Base-by-base conservation (phyloP, 2,888 invertebrate species). In the Neelides folsomi region DNA sequence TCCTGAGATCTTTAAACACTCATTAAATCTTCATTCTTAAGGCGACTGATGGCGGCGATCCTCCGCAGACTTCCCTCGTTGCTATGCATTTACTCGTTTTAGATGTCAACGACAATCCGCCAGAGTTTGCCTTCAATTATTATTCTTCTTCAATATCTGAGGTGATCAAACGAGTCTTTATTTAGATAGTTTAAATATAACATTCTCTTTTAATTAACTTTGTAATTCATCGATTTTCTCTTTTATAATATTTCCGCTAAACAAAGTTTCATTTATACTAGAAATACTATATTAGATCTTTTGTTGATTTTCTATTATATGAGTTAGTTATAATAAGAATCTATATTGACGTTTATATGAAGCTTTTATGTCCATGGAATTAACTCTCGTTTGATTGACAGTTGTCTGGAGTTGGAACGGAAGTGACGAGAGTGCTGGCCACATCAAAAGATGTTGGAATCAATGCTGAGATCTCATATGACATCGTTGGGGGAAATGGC, bases 381-480 rank as follows among this genome's bases (percentile, higher is more conserved):
- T 27, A 27, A 27, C 4, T 27, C 4, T 3, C 3, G 27, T 3
- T 5, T 27, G 27, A 27, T 27, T 27, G 39, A 41, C 39, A 63
- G 60, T 79, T 83, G 54, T 79, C 82, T 62, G 75, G 81, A 2
- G 75, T 84, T 49, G 87, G 86, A 52, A 80, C 86, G 1, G 84
- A 87, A 71, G 80, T 95, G 12, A 79, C 84, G 13, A 77, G 81
- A 64, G 86, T 97, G 20, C 76, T 81, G 58, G 97, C 95, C n/a
- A 85, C 88, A 2, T 90, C 89, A 9, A 83, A 83, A 68, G 94
- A 95, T 70, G 81, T 86, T 40, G 94, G 94, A 35, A 78, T 89
- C 58, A 95, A 94, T 73, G 94, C 94, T 0, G 86, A 89, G 69
- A 86, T 95, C 48, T 79, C 80, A 55, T 92, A 90, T 70, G 81